Conservation (phyloP, 2,888 invertebrate genomes). For the Metopia argyrocephala region DNA sequence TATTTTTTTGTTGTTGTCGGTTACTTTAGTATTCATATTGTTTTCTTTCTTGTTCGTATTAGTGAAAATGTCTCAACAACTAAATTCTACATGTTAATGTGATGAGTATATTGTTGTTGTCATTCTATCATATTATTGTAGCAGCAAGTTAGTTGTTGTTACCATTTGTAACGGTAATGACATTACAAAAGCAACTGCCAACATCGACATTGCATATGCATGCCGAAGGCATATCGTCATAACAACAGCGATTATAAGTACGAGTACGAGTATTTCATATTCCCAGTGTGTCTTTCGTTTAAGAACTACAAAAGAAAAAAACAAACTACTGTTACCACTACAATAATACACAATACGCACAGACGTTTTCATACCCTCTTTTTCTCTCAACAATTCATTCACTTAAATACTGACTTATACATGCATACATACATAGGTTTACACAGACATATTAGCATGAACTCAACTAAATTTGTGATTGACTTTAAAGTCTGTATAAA, state of each 20-base stretch:
- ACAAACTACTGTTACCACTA: constrained; percentile 5
- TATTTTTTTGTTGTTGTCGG: not conserved
- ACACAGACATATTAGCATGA: not conserved
- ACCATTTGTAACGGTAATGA: constrained; percentile 43
- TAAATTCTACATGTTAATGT: constrained; percentile 43
- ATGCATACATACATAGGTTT: not conserved
- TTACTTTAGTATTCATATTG: not conserved
- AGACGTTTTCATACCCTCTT: not conserved
- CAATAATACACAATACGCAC: not conserved
- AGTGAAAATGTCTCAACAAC: constrained; percentile 42
- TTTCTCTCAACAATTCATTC: not conserved
- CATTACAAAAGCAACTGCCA: constrained; percentile 34
- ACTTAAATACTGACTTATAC: not conserved
- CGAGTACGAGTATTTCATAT: not conserved
- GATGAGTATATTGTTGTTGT: constrained; percentile 3
- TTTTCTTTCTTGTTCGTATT: not conserved
- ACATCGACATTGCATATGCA: constrained; percentile 44
- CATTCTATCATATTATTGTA: not conserved
- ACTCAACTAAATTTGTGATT: not conserved
- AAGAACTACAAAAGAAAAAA: not conserved
- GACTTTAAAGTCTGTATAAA: no score
- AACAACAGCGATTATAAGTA: constrained; percentile 8
- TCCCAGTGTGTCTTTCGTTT: not conserved
- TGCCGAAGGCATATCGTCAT: constrained; percentile 41
- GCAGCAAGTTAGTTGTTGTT: not conserved